Evolutionary conservation across 1,140 invertebrate species (phyloP).

Genomic region (Sarcophaga peregrina): DNA sequence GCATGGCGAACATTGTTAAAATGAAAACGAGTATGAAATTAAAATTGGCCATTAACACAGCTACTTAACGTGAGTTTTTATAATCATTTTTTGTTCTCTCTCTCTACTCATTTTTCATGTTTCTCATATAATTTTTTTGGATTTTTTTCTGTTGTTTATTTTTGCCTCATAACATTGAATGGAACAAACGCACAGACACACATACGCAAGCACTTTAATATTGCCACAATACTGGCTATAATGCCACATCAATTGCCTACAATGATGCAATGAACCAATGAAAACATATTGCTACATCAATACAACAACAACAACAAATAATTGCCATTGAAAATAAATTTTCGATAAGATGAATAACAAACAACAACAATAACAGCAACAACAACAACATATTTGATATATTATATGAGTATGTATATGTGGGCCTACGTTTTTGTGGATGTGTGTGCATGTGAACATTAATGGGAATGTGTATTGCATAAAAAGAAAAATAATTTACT

Average conservation of each 20-base stretch:
- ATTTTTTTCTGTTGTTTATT: too few relatives aligned
- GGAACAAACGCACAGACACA: too few relatives aligned
- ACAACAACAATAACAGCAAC: too few relatives aligned
- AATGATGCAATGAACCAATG: neutral
- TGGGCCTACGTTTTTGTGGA: neutral
- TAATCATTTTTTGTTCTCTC: neutral
- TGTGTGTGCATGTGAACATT: neutral
- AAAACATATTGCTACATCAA: conserved; percentile 18
- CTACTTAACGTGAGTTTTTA: conserved; percentile 4
- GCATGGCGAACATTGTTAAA: neutral
- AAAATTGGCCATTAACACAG: conserved; percentile 20
- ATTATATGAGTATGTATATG: too few relatives aligned
- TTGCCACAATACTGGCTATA: too few relatives aligned
- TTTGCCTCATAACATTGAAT: too few relatives aligned
- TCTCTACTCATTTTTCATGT: too few relatives aligned
- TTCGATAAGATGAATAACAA: too few relatives aligned
- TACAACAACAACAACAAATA: neutral
- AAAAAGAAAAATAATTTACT: conserved; percentile 17
- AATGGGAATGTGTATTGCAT: neutral
- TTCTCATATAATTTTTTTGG: too few relatives aligned
- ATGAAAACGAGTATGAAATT: conserved; percentile 22
- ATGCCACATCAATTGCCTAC: neutral
- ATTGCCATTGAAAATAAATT: neutral
- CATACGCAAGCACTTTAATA: too few relatives aligned
- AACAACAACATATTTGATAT: too few relatives aligned